Percentiles rank a stretch among this genome's conserved stretches.
Conservation (phyloP, 2,888 invertebrate genomes). For the Ligdia adustata region DNA sequence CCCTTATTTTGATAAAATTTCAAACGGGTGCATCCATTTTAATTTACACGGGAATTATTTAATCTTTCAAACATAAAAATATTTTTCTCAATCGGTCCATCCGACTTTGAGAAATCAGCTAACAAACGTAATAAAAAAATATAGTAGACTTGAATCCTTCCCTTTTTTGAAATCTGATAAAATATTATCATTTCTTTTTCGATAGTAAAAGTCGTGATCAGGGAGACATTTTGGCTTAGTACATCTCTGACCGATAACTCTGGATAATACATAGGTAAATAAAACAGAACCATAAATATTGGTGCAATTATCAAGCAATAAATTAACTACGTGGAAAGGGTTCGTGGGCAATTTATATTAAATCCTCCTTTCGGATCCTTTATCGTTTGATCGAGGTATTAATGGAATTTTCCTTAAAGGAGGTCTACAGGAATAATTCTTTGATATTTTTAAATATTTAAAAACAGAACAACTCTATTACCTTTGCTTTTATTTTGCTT, state of each 20-base stretch:
- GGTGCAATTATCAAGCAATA: slow-evolving; percentile 2
- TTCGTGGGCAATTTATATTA: slow-evolving; percentile 1
- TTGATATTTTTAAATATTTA: not conserved
- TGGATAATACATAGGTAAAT: no score
- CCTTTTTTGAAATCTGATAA: no score
- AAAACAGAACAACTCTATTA: not conserved
- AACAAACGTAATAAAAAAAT: no score
- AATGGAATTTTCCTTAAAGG: slow-evolving; percentile 2
- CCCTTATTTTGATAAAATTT: no score
- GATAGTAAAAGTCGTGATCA: not conserved
- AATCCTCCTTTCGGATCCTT: slow-evolving; percentile 4
- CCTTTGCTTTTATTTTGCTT: not conserved
- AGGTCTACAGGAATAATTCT: not conserved
- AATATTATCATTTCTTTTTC: not conserved
- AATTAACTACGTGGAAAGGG: slow-evolving; percentile 4
- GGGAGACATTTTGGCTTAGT: no score
- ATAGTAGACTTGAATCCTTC: no score
- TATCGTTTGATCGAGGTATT: slow-evolving; percentile 5
- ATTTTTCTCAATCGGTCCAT: no score
- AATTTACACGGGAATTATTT: not conserved
- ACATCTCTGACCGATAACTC: no score
- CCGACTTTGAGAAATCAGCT: no score
- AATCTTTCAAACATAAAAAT: no score
- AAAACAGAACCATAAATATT: not conserved
- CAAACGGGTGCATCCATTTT: no score